These are phyloP conservation scores for Canis aureus DNA, from an alignment of 2,113 vertebrate genomes.

Conservation along the genomic window DNA sequence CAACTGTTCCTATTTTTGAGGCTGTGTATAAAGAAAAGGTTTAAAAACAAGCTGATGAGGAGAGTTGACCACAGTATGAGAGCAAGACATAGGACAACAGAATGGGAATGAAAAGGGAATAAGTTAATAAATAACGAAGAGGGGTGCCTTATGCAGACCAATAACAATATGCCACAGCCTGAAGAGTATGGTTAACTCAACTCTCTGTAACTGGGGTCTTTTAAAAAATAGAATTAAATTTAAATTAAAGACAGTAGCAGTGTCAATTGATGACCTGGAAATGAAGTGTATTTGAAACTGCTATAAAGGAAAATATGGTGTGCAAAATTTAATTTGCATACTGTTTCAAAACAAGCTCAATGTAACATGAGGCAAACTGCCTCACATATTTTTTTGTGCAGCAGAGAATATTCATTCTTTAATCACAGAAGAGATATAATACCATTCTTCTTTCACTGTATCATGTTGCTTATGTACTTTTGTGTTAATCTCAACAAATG, in stretches of 20 bases:
- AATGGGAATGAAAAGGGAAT: background rate
- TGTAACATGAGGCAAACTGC: background rate
- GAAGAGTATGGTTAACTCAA: background rate
- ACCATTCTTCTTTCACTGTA: background rate
- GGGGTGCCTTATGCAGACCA: background rate
- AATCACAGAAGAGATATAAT: background rate
- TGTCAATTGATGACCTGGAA: background rate
- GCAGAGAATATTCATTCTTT: background rate
- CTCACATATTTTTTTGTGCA: background rate
- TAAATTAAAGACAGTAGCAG: background rate
- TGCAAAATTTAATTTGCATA: background rate
- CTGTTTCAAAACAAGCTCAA: background rate
- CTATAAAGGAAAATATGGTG: slow-evolving; percentile 21
- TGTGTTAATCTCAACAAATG: background rate
- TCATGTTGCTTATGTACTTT: background rate
- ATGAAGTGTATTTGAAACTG: background rate
- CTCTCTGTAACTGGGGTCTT: background rate
- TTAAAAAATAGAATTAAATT: slow-evolving; percentile 39
- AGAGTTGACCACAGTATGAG: background rate
- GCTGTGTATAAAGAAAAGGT: background rate
- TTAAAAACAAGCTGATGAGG: background rate
- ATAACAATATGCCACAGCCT: background rate
- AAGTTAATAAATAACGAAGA: background rate
- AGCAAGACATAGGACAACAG: background rate
- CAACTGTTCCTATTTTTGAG: background rate